phyloP scores from a whole-genome alignment of 1,140 invertebrate species.

The Drosophila kepulauana region DNA sequence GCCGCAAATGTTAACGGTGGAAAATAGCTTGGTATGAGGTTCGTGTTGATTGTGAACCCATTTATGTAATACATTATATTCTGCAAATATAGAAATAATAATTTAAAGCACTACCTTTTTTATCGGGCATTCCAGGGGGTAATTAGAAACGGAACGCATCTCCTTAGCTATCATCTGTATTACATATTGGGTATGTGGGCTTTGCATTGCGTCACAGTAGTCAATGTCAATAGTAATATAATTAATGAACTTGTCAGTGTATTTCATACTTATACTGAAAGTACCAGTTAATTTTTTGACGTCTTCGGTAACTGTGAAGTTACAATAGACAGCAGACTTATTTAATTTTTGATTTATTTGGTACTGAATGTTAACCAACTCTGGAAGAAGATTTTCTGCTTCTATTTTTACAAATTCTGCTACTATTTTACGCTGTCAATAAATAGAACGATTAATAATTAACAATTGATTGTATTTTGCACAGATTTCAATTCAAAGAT shows the following conservation, averaged over 20 bases:
- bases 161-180: background rate
- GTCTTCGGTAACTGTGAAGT: background rate
- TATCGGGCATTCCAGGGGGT: constrained; percentile 9
- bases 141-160: background rate
- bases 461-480: no score
- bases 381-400: background rate
- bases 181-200: background rate
- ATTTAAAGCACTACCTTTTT: background rate
- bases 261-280: background rate
- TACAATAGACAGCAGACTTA: background rate
- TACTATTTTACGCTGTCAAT: no score
- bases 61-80: no score
- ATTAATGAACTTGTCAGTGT: background rate
- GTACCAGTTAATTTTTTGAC: background rate
- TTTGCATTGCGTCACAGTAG: background rate
- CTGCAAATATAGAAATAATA: background rate
- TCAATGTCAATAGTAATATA: background rate
- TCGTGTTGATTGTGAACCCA: no score
- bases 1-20: no score
- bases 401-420: no score
- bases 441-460: no score
- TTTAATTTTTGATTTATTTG: background rate
- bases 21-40: no score
- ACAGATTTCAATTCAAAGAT: no score
- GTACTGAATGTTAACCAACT: background rate